Evolutionary conservation across 64 coral and sea anemone species (phyloP), one percentile per base, ranked within the genome.

Genomic region (Stichodactyla helianthus): DNA sequence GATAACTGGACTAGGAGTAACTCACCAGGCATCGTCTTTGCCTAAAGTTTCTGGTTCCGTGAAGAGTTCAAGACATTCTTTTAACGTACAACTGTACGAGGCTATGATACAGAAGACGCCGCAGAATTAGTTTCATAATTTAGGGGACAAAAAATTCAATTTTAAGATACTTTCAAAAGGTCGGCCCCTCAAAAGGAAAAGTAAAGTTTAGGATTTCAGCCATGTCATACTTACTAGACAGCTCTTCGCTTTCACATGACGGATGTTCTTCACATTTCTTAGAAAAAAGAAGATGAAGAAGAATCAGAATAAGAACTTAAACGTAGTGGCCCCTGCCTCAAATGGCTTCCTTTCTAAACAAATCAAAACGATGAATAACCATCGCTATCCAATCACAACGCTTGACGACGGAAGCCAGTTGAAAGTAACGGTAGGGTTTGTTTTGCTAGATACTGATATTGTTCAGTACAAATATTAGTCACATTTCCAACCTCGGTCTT

Each of bases 21-120:
- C 94, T 90, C 78, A 96, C 94, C 94, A 96, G 9, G 94, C 94
- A 60, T 96, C 94, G 10, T 87, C 91, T n/a, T 96, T 87, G 77
- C 94, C 91, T 14, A 96, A 88, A 53, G 88, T 96, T 71, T 96
- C 91, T 5, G 94, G 94, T 83, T 96, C 94, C 0, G 94, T 96
- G 57, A 93, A 96, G 50, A 96, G 85, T 51, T 96, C 94, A 26
- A 96, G 76, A 63, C 94, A 96, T 78, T 96, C 88, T 11, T 88
- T 60, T 56, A 96, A 56, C 19, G 91, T 93, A 55, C 94, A 97
- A 25, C 88, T 88, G 59, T 97, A 97, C 0, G 88, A 88, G 50
- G 85, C 94, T 97, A 14, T 35, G 83, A 20, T 44, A 44, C 35
- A 22, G 10, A 25, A 81, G 50, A 74, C 7, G 27, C 12, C 63